Evolutionary conservation across 2,113 vertebrate species (phyloP).

Genomic region (Anas platyrhynchos): DNA sequence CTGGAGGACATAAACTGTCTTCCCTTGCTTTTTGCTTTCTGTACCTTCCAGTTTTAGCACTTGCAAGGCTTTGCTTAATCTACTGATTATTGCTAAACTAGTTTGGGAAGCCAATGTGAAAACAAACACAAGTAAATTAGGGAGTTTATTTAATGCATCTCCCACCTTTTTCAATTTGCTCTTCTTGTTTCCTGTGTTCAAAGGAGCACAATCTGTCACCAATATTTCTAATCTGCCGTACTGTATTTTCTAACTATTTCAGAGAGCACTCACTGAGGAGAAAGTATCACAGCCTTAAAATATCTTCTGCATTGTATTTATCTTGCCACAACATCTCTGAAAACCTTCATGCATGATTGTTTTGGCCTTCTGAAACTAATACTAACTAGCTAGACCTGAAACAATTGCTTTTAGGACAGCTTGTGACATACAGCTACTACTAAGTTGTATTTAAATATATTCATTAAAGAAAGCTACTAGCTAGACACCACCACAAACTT

Average conservation of each 20-base stretch:
- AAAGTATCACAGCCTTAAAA: neutral
- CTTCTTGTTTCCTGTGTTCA: neutral
- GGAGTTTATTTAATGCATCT: neutral
- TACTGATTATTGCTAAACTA: neutral
- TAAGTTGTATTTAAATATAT: neutral
- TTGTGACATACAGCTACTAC: neutral
- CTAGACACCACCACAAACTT: neutral
- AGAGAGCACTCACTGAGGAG: neutral
- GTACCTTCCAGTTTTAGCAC: neutral
- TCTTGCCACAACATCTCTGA: neutral
- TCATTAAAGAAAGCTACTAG: neutral
- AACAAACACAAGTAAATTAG: neutral
- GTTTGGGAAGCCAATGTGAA: neutral
- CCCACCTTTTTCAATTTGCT: neutral
- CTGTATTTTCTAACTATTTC: neutral
- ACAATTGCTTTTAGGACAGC: neutral
- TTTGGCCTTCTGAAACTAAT: neutral
- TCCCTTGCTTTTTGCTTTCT: slow-evolving; percentile 2
- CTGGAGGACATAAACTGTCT: slow-evolving; percentile 41
- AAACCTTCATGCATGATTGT: neutral
- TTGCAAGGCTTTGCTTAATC: slow-evolving; percentile 1
- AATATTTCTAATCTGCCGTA: neutral
- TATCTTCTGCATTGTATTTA: neutral
- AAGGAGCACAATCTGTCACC: neutral
- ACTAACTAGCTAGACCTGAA: neutral